Base-by-base conservation (phyloP, 2,888 invertebrate genomes). In the Sturmia bella region DNA sequence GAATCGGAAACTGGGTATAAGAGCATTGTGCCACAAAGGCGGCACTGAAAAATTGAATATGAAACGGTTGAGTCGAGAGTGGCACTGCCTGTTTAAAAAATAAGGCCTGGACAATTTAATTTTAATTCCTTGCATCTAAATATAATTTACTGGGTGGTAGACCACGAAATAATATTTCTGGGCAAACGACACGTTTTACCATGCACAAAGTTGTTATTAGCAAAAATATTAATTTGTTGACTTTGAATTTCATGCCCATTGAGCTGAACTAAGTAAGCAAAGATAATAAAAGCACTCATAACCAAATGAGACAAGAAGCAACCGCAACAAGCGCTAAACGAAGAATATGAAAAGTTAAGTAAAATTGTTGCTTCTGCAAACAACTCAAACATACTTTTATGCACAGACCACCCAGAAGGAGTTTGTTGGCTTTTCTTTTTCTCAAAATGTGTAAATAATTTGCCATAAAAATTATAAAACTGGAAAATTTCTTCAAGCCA, bases 161-260 rank as follows among this genome's bases (percentile, higher is more conserved):
- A n/a, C n/a, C n/a, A n/a, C n/a, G n/a, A n/a, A n/a, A n/a, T n/a
- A n/a, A n/a, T n/a, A n/a, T n/a, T n/a, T n/a, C n/a, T n/a, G n/a
- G 9, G 32, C 1, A 7, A 32, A 32, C 1, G 32, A 32, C 32
- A 32, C 6, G 32, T 32, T 32, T 7, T 6, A 7, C 1, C 32
- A 32, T 9, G 9, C 9, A 7, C 6, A 32, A 6, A 6, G 5
- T 3, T 32, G 9, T 7, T 32, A 7, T 56, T 56, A 17, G 0
- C 13, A 19, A 13, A 11, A 41, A 24, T 41, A 43, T 59, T 19
- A 41, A 43, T 43, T 24, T 59, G 59, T 59, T 59, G 41, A 59
- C 59, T 59, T 76, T 82, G 83, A 84, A 84, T 85, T 85, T 85
- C 84, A 85, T 81, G 85, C 84, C 83, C 76, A 85, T 83, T 83